phyloP scores from a whole-genome alignment of 2,797 vertebrate genomes.

The Acomys russatus region DNA sequence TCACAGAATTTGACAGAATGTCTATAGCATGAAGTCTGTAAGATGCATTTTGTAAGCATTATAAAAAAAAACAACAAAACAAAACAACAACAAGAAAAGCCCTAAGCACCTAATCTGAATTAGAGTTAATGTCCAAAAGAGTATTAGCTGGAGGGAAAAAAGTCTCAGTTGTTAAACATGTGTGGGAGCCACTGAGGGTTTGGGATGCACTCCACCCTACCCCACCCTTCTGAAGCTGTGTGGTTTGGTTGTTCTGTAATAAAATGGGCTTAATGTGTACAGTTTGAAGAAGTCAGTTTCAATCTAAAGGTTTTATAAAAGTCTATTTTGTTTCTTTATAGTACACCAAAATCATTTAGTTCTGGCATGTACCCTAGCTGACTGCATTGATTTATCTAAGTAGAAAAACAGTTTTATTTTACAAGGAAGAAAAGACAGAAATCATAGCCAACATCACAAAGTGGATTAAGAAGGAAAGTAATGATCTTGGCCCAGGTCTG shows the following conservation, averaged over 20 bases:
- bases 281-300: constrained; percentile 68
- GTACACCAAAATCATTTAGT: constrained; percentile 65
- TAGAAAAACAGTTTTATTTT: constrained; percentile 69
- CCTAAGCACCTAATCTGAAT: constrained; percentile 53
- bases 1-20: too few relatives aligned
- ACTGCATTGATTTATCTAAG: constrained; percentile 71
- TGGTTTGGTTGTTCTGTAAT: constrained; percentile 55
- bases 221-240: constrained; percentile 32
- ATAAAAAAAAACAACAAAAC: not conserved
- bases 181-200: constrained; percentile 26
- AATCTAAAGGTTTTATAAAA: constrained; percentile 72
- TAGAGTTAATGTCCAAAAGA: not conserved
- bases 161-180: not conserved
- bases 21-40: not conserved
- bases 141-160: constrained; percentile 62
- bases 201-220: not conserved
- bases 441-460: constrained; percentile 62
- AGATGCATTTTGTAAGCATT: not conserved
- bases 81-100: not conserved
- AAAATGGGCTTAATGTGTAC: constrained; percentile 64
- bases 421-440: constrained; percentile 63
- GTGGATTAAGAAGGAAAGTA: constrained; percentile 51
- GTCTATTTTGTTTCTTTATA: constrained; percentile 73
- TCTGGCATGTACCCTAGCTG: constrained; percentile 60
- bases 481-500: not conserved